These are phyloP conservation scores for Archegozetes longisetosus DNA, from an alignment of 1,140 invertebrate species.

Conservation along the genomic window DNA sequence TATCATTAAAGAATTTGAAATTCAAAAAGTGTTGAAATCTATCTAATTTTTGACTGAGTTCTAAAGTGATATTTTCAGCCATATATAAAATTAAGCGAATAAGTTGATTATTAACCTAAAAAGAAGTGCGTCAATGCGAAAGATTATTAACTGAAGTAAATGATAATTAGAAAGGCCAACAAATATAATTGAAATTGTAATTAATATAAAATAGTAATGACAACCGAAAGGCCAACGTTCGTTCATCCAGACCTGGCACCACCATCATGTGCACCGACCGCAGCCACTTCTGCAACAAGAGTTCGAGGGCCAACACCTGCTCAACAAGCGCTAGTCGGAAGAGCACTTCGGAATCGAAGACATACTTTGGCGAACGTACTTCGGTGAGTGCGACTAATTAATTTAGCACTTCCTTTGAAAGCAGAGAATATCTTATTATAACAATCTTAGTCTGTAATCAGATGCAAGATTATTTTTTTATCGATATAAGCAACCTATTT, in stretches of 20 bases:
- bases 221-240: neutral
- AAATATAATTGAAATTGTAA: too few relatives aligned
- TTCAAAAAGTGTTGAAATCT: neutral
- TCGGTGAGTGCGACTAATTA: too few relatives aligned
- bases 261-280: neutral
- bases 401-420: too few relatives aligned
- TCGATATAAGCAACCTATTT: too few relatives aligned
- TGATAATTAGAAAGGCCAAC: too few relatives aligned
- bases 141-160: too few relatives aligned
- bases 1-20: too few relatives aligned
- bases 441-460: too few relatives aligned
- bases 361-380: slow-evolving; percentile 15
- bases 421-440: too few relatives aligned
- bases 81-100: neutral
- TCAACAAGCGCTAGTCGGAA: slow-evolving; percentile 10
- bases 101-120: neutral
- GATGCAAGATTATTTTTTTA: too few relatives aligned
- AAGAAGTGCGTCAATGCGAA: too few relatives aligned
- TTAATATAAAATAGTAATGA: too few relatives aligned
- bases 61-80: neutral
- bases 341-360: slow-evolving; percentile 9
- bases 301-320: slow-evolving; percentile 3
- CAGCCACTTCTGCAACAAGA: neutral
- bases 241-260: neutral
- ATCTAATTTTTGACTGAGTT: neutral